These are phyloP conservation scores for Dendrolimus punctatus DNA, from an alignment of 1,140 invertebrate species.

Conservation along the genomic window DNA sequence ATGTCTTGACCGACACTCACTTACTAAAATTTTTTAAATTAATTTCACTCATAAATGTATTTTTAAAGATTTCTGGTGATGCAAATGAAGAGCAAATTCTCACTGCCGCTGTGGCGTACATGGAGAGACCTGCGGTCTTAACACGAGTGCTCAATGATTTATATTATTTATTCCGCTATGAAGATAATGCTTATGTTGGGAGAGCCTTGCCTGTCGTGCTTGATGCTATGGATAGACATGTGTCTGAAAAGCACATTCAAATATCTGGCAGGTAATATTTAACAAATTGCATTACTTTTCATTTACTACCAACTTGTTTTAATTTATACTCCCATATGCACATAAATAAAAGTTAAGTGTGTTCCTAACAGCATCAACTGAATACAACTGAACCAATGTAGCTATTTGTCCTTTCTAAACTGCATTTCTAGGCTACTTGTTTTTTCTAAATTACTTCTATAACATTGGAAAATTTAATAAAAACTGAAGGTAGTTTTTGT, in stretches of 20 bases:
- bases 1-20: too few species aligned
- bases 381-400: too few species aligned
- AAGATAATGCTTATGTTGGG: slow-evolving; percentile 80
- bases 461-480: too few species aligned
- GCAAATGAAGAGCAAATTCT: slow-evolving; percentile 93
- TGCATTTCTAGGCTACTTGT: too few species aligned
- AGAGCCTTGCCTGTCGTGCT: slow-evolving; percentile 85
- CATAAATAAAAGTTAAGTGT: too few species aligned
- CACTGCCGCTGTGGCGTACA: slow-evolving; percentile 83
- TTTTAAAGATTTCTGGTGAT: slow-evolving; percentile 86
- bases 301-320: not conserved
- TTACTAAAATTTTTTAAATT: too few species aligned
- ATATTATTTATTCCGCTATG: slow-evolving; percentile 91
- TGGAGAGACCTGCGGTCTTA: slow-evolving; percentile 85
- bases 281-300: slow-evolving; percentile 1
- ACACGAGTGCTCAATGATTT: slow-evolving; percentile 90
- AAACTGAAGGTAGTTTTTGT: too few species aligned
- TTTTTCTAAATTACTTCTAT: too few species aligned
- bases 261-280: slow-evolving; percentile 87
- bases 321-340: too few species aligned
- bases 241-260: slow-evolving; percentile 89
- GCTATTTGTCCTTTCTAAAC: too few species aligned
- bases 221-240: slow-evolving; percentile 88
- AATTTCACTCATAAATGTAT: not conserved
- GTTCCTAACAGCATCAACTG: too few species aligned